These are phyloP conservation scores for Xerus rutilus DNA, from an alignment of 2,797 vertebrate genomes.

Conservation along the genomic window DNA sequence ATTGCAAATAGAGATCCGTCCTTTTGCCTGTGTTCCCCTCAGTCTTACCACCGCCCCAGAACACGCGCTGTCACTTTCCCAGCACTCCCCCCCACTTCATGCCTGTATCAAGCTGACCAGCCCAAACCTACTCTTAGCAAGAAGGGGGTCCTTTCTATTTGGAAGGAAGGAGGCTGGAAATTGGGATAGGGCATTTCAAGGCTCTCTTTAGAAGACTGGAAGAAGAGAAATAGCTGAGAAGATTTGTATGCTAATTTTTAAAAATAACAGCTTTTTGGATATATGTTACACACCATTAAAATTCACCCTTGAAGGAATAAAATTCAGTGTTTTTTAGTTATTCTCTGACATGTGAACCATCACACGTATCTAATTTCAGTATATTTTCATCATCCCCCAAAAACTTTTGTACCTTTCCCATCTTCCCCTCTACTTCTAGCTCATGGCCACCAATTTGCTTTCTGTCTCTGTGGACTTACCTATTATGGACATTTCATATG, in stretches of 20 bases:
- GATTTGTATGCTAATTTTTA: neutral
- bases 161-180: neutral
- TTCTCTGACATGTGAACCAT: neutral
- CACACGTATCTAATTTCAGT: neutral
- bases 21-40: neutral
- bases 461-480: neutral
- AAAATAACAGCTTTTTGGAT: neutral
- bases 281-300: neutral
- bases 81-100: neutral
- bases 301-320: neutral
- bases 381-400: neutral
- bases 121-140: neutral
- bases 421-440: neutral
- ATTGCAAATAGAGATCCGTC: rapidly evolving
- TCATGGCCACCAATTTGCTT: neutral
- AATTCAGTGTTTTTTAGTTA: neutral
- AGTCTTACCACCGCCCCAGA: neutral
- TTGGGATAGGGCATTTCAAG: no score
- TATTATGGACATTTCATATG: neutral
- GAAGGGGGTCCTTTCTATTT: neutral
- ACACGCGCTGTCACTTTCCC: rapidly evolving
- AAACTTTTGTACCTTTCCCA: no score
- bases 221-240: neutral
- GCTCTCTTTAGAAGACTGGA: neutral
- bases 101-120: neutral